Percentiles rank a stretch among this genome's conserved stretches.
Conservation (phyloP, 2,888 invertebrate genomes). For the Lypha dubia region DNA sequence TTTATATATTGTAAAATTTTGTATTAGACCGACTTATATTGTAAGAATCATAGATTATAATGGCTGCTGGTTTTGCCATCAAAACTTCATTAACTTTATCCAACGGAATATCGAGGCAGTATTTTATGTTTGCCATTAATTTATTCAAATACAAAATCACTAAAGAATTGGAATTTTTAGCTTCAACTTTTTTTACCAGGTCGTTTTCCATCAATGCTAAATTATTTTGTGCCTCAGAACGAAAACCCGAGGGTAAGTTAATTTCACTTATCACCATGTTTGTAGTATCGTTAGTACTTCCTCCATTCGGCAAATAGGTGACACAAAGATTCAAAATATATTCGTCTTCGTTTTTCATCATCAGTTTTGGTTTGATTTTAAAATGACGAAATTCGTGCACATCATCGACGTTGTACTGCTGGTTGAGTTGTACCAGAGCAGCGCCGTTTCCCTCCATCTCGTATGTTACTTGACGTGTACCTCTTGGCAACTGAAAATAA, state of each 20-base stretch:
- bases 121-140: neutral
- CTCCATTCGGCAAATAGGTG: neutral
- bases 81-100: conserved; percentile 93
- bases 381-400: conserved; percentile 89
- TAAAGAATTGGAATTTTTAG: conserved; percentile 24
- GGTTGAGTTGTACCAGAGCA: conserved; percentile 89
- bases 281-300: neutral
- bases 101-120: conserved; percentile 92
- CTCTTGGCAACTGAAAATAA: conserved; percentile 46
- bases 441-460: conserved; percentile 91
- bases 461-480: conserved; percentile 86
- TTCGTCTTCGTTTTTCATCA: neutral
- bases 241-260: conserved; percentile 92
- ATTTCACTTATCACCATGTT: conserved; percentile 88
- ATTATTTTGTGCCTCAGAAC: conserved; percentile 38
- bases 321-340: conserved; percentile 10
- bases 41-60: conserved; percentile 94
- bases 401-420: conserved; percentile 91
- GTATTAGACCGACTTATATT: conserved; percentile 86
- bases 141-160: conserved; percentile 41
- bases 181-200: conserved; percentile 24
- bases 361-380: neutral
- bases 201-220: neutral
- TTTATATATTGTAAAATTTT: conserved; percentile 76
- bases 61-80: conserved; percentile 92